These are phyloP conservation scores for Erebia epiphron DNA, from an alignment of 2,888 invertebrate genomes.

Conservation along the genomic window DNA sequence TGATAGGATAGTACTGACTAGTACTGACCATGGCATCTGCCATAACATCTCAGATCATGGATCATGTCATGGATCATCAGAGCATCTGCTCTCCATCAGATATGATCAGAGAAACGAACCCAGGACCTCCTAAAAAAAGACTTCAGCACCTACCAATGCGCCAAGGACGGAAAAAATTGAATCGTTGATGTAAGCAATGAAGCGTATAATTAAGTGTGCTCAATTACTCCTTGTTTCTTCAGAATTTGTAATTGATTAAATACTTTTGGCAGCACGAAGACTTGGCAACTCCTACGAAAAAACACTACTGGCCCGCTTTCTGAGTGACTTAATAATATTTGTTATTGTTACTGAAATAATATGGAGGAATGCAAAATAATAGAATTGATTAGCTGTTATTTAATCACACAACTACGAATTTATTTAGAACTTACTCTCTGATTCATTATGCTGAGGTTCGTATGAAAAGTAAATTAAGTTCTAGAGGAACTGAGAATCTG, in stretches of 20 bases:
- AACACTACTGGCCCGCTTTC: conserved; percentile 7
- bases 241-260: conserved; percentile 9
- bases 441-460: neutral
- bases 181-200: neutral
- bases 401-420: neutral
- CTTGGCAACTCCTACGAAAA: conserved; percentile 9
- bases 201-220: neutral
- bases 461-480: no score
- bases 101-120: no score
- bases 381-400: neutral
- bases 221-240: neutral
- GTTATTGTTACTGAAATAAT: neutral
- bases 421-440: neutral
- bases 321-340: conserved; percentile 2
- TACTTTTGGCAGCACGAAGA: conserved; percentile 1
- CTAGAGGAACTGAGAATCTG: neutral
- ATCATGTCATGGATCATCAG: no score
- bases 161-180: neutral
- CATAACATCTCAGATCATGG: no score
- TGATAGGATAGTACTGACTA: no score
- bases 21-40: no score
- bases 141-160: no score
- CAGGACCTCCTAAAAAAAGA: no score
- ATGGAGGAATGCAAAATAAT: neutral
- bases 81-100: no score